Conservation (phyloP, 2,113 vertebrate species). For the Scalopus aquaticus region DNA sequence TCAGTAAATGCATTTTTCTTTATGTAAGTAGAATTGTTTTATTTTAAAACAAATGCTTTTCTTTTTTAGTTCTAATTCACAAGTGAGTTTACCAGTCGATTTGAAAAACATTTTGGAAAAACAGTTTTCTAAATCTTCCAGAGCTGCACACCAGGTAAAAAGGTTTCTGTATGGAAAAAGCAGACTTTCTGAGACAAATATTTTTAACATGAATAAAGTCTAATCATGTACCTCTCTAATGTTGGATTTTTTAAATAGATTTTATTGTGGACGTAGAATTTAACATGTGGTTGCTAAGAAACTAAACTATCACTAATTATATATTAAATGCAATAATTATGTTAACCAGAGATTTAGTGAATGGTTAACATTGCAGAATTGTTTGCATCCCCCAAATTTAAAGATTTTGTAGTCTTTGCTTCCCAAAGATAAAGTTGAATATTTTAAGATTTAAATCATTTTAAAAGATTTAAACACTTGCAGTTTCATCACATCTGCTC, state of each 20-base stretch:
- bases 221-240: neutral
- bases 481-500: neutral
- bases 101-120: constrained; percentile 71
- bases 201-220: neutral
- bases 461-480: neutral
- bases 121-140: constrained; percentile 70
- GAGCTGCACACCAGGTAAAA: constrained; percentile 80
- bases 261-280: neutral
- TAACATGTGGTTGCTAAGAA: neutral
- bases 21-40: neutral
- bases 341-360: neutral
- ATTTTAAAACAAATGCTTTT: constrained; percentile 27
- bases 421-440: neutral
- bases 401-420: neutral
- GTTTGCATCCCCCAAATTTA: neutral
- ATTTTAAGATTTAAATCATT: constrained; percentile 17
- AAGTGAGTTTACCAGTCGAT: constrained; percentile 61
- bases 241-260: neutral
- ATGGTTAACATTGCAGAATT: neutral
- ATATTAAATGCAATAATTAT: neutral
- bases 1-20: neutral
- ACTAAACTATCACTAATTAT: neutral
- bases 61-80: constrained; percentile 53
- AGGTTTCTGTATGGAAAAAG: neutral
- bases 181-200: neutral